These are phyloP conservation scores for Hydrozoanthus tunicans DNA, from an alignment of 64 coral and sea anemone genomes.

Conservation along the genomic window DNA sequence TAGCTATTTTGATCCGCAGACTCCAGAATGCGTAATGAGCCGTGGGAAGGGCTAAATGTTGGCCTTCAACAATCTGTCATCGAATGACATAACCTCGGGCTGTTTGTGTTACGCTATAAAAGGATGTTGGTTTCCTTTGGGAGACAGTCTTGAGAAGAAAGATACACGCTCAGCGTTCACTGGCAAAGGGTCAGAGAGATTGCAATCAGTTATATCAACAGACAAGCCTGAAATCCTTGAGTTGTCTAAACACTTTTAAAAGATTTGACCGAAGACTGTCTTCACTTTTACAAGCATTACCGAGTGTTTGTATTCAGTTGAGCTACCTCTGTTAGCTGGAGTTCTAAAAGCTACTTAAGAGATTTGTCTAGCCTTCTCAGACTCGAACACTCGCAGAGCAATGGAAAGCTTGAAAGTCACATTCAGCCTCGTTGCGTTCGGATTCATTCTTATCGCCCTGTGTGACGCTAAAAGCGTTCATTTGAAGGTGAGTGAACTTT, in stretches of 20 bases:
- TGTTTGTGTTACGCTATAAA: conserved; percentile 40
- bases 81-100: conserved; percentile 19
- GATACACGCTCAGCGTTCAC: conserved; percentile 1
- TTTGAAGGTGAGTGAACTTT: not conserved
- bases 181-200: conserved; percentile 27
- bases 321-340: not conserved
- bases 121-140: not conserved
- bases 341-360: not conserved
- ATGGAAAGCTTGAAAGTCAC: conserved; percentile 24
- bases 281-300: not conserved
- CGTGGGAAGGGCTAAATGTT: conserved; percentile 46
- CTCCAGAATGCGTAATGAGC: conserved; percentile 38
- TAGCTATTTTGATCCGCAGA: conserved; percentile 9
- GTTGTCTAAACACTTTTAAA: conserved; percentile 18
- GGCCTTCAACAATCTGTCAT: conserved; percentile 40
- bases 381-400: not conserved
- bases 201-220: not conserved
- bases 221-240: not conserved
- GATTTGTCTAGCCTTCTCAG: not conserved
- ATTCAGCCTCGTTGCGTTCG: not conserved
- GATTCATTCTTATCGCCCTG: conserved; percentile 10
- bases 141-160: not conserved
- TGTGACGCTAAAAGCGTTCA: conserved; percentile 7
- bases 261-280: not conserved
- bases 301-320: not conserved